Conservation (phyloP, 2,113 vertebrate species). For the Casuarius casuarius region DNA sequence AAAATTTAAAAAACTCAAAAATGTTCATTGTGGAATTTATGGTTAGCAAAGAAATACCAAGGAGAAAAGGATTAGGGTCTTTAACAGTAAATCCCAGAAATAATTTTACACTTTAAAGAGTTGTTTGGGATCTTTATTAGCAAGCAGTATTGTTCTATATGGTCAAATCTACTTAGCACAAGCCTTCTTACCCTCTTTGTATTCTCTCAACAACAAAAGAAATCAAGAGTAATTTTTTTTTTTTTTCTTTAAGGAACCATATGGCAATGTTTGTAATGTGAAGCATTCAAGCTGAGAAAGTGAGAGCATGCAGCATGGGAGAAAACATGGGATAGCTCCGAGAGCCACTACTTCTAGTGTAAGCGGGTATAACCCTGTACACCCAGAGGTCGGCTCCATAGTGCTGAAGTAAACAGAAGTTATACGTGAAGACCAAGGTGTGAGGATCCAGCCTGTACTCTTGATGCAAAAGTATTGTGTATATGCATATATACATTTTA, state of each 20-base stretch:
- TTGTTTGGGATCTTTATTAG: not conserved
- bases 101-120: not conserved
- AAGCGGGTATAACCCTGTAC: fast-evolving
- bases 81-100: not conserved
- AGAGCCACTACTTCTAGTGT: not conserved
- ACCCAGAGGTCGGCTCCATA: not conserved
- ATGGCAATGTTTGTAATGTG: not conserved
- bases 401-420: not conserved
- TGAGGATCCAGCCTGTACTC: not conserved
- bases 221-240: not conserved
- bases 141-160: not conserved
- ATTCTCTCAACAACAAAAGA: not conserved
- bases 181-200: not conserved
- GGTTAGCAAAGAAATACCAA: not conserved
- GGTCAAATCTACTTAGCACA: not conserved
- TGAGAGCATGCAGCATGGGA: not conserved
- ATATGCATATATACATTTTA: fast-evolving
- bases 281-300: not conserved
- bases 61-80: not conserved
- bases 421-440: not conserved
- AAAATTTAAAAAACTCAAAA: not conserved
- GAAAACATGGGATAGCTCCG: not conserved
- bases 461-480: not conserved
- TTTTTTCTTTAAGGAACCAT: not conserved
- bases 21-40: not conserved